Evolutionary conservation across 2,113 vertebrate genomes (phyloP).

Genomic region (Pelecanus crispus): DNA sequence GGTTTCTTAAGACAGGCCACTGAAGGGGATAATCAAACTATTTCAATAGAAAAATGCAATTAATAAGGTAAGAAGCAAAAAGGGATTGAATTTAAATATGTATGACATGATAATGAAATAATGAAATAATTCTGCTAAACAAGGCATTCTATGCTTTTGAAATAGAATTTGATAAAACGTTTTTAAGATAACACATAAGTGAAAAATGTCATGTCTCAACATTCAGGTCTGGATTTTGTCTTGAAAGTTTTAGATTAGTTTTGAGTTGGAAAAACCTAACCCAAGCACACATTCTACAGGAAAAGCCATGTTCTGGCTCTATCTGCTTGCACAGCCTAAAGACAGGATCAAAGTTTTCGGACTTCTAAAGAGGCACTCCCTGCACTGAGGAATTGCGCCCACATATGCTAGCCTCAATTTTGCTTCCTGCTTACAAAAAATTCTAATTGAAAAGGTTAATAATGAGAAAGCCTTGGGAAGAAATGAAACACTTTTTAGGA

Average conservation of each 20-base stretch:
- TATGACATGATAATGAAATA: slow-evolving; percentile 33
- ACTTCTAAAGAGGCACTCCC: not conserved
- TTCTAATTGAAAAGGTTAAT: not conserved
- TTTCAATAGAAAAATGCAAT: slow-evolving; percentile 43
- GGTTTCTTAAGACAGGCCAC: slow-evolving; percentile 29
- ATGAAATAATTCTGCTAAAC: slow-evolving; percentile 24
- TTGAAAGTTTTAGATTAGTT: slow-evolving; percentile 26
- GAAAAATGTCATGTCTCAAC: not conserved
- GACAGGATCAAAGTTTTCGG: not conserved
- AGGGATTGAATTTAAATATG: slow-evolving; percentile 43
- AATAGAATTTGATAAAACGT: not conserved
- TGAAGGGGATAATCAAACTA: slow-evolving; percentile 38
- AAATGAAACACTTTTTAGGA: not conserved
- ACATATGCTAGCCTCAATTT: not conserved
- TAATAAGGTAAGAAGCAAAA: slow-evolving; percentile 48
- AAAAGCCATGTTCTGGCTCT: not conserved
- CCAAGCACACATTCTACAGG: not conserved
- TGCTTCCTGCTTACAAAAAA: not conserved
- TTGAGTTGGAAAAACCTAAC: not conserved
- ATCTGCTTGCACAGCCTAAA: not conserved
- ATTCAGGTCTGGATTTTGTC: not conserved
- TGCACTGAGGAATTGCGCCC: not conserved
- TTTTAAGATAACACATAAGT: slow-evolving; percentile 26
- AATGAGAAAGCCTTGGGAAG: not conserved
- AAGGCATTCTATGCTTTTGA: slow-evolving; percentile 32